Evolutionary conservation across 2,113 vertebrate species (phyloP).

Genomic region (Panthera leo): DNA sequence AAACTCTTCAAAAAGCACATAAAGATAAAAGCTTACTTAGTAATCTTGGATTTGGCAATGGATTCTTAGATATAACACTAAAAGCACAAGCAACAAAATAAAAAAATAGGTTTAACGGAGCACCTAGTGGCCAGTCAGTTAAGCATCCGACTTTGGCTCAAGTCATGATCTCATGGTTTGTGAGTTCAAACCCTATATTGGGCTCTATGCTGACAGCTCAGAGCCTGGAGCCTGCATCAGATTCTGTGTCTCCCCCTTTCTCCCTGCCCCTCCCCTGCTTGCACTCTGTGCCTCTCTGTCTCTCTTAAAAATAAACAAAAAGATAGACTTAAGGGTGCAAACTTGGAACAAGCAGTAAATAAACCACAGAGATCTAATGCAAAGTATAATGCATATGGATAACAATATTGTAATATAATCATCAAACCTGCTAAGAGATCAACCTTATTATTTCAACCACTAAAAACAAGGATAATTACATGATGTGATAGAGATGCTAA

Average conservation of each 20-base stretch:
- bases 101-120: background rate
- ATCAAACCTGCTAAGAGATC: background rate
- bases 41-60: background rate
- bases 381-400: background rate
- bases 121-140: too few relatives aligned
- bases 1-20: background rate
- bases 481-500: background rate
- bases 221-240: too few relatives aligned
- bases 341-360: background rate
- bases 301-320: background rate
- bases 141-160: too few relatives aligned
- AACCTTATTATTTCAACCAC: background rate
- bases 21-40: background rate
- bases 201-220: too few relatives aligned
- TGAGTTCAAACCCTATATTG: too few relatives aligned
- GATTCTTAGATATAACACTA: background rate
- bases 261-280: too few relatives aligned
- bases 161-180: too few relatives aligned
- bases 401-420: background rate
- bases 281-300: too few relatives aligned
- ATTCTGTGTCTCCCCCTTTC: too few relatives aligned
- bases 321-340: background rate
- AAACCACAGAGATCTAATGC: background rate
- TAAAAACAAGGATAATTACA: background rate
- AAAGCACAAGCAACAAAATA: background rate